Conservation (phyloP, 2,113 vertebrate species). For the Sialia sialis region DNA sequence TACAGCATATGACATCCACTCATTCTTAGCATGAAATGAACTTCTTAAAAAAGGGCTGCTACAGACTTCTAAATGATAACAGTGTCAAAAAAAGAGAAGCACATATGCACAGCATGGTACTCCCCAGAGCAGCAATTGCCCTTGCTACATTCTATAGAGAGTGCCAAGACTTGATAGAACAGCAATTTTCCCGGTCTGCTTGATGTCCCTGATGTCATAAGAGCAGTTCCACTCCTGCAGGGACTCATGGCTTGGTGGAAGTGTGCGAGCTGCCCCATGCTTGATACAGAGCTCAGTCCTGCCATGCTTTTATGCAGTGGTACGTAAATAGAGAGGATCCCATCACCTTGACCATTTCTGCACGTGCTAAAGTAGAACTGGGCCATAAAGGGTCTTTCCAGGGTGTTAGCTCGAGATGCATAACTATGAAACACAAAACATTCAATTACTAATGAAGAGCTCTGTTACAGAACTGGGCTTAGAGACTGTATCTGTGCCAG, state of each 20-base stretch:
- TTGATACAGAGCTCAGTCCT: not conserved
- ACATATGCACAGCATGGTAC: not conserved
- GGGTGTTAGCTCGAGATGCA: not conserved
- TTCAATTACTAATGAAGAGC: not conserved
- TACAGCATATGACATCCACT: not conserved
- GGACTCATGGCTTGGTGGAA: not conserved
- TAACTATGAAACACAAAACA: not conserved
- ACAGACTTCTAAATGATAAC: not conserved
- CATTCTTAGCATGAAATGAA: constrained; percentile 46
- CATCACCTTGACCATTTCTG: not conserved
- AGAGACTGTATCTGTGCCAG: not conserved
- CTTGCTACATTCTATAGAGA: not conserved
- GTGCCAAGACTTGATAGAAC: not conserved
- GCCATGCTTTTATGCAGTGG: not conserved
- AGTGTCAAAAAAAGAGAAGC: not conserved
- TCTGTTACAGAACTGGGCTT: not conserved
- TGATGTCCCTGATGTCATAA: not conserved
- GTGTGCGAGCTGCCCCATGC: not conserved
- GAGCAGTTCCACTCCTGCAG: not conserved
- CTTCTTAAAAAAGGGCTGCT: not conserved
- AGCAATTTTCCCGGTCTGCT: not conserved
- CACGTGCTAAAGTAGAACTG: not conserved
- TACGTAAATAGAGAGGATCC: not conserved
- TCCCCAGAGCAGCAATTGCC: not conserved
- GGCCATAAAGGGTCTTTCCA: not conserved